These are phyloP conservation scores for Metalampra italica DNA, from an alignment of 2,888 invertebrate species.

Conservation along the genomic window DNA sequence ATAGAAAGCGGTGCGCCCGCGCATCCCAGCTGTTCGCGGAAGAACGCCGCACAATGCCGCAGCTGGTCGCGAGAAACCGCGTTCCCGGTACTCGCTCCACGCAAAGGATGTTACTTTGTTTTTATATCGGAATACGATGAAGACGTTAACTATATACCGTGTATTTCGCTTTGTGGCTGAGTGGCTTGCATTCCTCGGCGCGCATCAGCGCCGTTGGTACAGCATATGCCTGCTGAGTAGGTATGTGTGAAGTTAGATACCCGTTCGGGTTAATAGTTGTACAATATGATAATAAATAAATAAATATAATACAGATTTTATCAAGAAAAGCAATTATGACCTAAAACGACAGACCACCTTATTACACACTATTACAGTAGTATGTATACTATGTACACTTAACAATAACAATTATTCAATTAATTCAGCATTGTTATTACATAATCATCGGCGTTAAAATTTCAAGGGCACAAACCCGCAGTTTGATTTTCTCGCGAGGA, in stretches of 20 bases:
- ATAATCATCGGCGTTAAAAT: conserved; percentile 5
- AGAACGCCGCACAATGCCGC: conserved; percentile 18
- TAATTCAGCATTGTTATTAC: neutral
- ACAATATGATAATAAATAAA: no score
- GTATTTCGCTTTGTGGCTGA: neutral
- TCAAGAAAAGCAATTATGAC: no score
- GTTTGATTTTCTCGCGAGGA: conserved; percentile 26
- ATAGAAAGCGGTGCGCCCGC: conserved; percentile 16
- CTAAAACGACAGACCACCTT: no score
- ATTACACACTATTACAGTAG: no score
- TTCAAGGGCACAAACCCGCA: conserved; percentile 38
- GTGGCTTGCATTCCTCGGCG: neutral
- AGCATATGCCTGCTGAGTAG: no score
- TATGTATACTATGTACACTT: no score
- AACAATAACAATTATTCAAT: no score
- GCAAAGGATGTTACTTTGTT: conserved; percentile 15
- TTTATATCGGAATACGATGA: conserved; percentile 27
- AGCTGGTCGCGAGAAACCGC: conserved; percentile 20
- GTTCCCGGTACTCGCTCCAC: conserved; percentile 19
- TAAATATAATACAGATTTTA: no score
- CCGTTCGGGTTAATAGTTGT: no score
- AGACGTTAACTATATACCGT: conserved; percentile 24
- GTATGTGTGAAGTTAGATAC: no score
- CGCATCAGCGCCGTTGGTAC: no score
- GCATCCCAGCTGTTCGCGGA: conserved; percentile 14